Conservation (phyloP, 2,888 invertebrate species). For the Exephanes ischioxanthus region DNA sequence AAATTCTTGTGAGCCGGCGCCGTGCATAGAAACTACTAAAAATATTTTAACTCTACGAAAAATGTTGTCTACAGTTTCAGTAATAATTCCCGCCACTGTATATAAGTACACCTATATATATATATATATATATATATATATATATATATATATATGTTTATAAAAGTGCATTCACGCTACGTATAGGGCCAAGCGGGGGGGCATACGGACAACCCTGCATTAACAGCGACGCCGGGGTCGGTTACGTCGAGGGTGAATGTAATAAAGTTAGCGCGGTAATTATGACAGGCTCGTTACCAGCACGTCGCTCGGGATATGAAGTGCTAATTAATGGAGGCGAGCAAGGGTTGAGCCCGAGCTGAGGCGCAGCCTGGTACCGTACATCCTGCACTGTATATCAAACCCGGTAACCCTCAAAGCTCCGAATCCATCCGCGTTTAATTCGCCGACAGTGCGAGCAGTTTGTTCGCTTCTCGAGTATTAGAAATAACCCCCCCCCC, state of each 20-base stretch:
- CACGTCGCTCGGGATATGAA: slow-evolving; percentile 84
- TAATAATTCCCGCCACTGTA: neutral
- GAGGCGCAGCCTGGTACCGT: slow-evolving; percentile 79
- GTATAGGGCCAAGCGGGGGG: slow-evolving; percentile 45
- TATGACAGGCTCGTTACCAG: slow-evolving; percentile 85
- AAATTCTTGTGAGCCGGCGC: too few species aligned
- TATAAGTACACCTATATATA: neutral
- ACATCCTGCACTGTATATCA: slow-evolving; percentile 59
- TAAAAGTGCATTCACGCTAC: neutral
- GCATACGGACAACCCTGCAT: slow-evolving; percentile 75
- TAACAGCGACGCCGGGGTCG: slow-evolving; percentile 53
- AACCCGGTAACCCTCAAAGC: slow-evolving; percentile 75
- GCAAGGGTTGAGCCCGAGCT: slow-evolving; percentile 77
- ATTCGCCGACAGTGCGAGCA: slow-evolving; percentile 53
- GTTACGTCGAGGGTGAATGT: slow-evolving; percentile 64
- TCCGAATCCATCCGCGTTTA: slow-evolving; percentile 50
- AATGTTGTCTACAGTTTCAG: neutral
- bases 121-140: neutral
- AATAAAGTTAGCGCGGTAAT: slow-evolving; percentile 84
- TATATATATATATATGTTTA: neutral
- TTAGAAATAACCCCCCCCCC: slow-evolving; percentile 34
- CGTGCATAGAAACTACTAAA: too few species aligned
- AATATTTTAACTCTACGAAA: too few species aligned
- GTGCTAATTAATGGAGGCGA: slow-evolving; percentile 84
- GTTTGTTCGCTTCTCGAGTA: slow-evolving; percentile 56